A percentile compares a stretch with the other conserved stretches of the same genome.
phyloP scores from a whole-genome alignment of 2,797 vertebrate genomes.

The Enteromius unitaeniatus region DNA sequence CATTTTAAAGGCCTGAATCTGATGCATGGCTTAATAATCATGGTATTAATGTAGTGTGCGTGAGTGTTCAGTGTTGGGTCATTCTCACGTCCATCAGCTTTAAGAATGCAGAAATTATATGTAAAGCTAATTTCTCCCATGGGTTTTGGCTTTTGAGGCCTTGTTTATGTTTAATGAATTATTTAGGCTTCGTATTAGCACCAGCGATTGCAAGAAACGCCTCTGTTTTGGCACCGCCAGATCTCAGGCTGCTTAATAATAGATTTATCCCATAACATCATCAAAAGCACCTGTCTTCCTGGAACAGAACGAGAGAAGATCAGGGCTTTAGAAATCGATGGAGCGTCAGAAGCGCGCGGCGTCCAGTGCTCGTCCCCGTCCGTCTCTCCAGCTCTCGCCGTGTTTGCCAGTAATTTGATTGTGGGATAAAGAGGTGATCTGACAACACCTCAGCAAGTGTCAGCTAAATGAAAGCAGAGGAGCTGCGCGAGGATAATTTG shows the following conservation, averaged over 20 bases:
- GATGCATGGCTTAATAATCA: neutral
- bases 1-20: neutral
- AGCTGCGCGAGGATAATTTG: conserved; percentile 89
- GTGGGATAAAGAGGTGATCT: conserved; percentile 85
- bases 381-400: neutral
- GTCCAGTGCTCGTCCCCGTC: neutral
- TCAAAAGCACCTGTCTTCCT: conserved; percentile 40
- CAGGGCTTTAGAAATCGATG: conserved; percentile 36
- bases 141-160: conserved; percentile 3
- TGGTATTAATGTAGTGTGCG: neutral
- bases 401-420: conserved; percentile 83
- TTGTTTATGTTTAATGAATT: conserved; percentile 22
- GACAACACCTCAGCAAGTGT: conserved; percentile 83
- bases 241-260: conserved; percentile 29
- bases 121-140: conserved; percentile 1
- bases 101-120: neutral
- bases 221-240: conserved; percentile 18
- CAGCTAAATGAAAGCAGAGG: conserved; percentile 86
- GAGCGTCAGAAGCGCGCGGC: neutral
- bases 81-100: conserved; percentile 5
- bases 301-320: conserved; percentile 21
- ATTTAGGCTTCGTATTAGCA: conserved; percentile 1
- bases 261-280: conserved; percentile 41
- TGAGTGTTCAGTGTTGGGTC: neutral
- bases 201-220: conserved; percentile 1